These are phyloP conservation scores for Lindbergichthys nudifrons DNA, from an alignment of 2,797 vertebrate genomes.

Conservation along the genomic window DNA sequence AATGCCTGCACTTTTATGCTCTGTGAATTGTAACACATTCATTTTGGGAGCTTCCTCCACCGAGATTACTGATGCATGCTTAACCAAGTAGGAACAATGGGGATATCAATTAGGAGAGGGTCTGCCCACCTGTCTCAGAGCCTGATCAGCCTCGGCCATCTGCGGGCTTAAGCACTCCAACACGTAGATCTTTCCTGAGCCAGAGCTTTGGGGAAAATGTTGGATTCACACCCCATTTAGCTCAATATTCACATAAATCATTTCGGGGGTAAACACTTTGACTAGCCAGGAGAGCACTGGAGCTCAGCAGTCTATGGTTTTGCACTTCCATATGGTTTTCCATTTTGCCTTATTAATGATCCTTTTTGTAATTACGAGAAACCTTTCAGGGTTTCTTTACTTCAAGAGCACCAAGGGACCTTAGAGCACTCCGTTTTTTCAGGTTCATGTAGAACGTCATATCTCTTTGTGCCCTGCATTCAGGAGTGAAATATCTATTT, in stretches of 20 bases:
- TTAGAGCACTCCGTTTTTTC: not conserved
- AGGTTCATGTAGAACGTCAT: not conserved
- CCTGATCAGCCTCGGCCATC: conserved; percentile 59
- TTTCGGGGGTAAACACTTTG: conserved; percentile 64
- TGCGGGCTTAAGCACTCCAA: conserved; percentile 52
- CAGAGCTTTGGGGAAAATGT: conserved; percentile 69
- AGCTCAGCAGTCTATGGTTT: conserved; percentile 42
- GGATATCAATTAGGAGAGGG: conserved; percentile 70
- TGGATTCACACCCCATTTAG: conserved; percentile 81
- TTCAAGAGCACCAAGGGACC: conserved; percentile 17
- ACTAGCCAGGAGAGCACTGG: conserved; percentile 25
- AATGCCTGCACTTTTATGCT: conserved; percentile 48
- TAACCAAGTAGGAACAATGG: conserved; percentile 70
- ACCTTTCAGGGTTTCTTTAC: conserved; percentile 2
- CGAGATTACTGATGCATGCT: conserved; percentile 60
- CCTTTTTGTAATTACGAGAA: conserved; percentile 28
- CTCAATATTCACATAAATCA: conserved; percentile 77
- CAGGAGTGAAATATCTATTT: not conserved
- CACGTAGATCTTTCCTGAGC: conserved; percentile 77
- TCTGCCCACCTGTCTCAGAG: conserved; percentile 65
- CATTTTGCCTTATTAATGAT: conserved; percentile 32
- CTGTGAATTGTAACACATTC: conserved; percentile 62
- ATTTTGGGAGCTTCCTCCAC: conserved; percentile 35
- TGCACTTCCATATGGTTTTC: conserved; percentile 27
- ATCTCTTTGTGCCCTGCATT: not conserved